phyloP scores from a whole-genome alignment of 2,113 vertebrate genomes.

The Spea multiplicata region DNA sequence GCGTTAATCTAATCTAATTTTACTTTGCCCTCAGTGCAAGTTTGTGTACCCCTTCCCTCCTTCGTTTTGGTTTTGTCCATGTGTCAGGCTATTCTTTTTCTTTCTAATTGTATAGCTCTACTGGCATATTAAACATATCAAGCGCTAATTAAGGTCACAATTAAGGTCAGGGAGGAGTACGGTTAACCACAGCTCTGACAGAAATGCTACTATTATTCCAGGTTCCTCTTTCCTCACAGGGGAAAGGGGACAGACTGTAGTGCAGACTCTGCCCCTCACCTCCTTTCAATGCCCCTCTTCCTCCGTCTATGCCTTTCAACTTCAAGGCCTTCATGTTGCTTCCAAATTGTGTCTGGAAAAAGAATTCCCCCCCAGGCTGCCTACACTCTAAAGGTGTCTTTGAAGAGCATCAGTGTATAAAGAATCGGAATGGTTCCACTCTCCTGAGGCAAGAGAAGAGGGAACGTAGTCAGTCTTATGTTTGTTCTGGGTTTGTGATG shows the following conservation, averaged over 20 bases:
- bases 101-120: neutral
- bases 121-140: neutral
- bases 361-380: conserved; percentile 48
- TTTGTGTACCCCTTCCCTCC: too few species aligned
- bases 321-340: conserved; percentile 46
- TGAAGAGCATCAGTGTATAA: conserved; percentile 45
- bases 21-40: too few species aligned
- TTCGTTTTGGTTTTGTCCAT: too few species aligned
- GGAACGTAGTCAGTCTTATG: conserved; percentile 12
- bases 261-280: conserved; percentile 28
- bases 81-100: neutral
- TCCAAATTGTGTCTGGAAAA: conserved; percentile 47
- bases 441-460: conserved; percentile 39
- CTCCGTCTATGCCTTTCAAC: conserved; percentile 38
- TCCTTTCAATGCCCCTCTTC: conserved; percentile 38
- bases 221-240: neutral
- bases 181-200: neutral
- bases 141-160: neutral
- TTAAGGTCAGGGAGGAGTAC: neutral
- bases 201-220: neutral
- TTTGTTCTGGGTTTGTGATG: neutral
- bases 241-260: conserved; percentile 7
- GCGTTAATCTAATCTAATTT: too few species aligned
- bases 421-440: conserved; percentile 40
- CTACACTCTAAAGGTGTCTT: conserved; percentile 46